Evolutionary conservation across 1,140 invertebrate genomes (phyloP).

Genomic region (Saccostrea echinata): DNA sequence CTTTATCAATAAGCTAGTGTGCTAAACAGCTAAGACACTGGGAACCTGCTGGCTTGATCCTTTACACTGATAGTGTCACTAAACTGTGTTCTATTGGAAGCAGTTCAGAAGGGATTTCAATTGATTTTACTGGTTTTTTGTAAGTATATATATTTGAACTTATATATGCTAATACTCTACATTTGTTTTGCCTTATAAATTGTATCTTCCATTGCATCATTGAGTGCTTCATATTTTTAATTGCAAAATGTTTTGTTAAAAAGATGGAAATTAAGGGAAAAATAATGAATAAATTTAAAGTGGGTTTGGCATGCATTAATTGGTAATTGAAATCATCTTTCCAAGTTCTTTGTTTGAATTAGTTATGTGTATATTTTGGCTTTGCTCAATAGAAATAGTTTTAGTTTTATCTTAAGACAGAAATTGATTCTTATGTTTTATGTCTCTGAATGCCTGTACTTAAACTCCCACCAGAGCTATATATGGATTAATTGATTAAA

Average conservation of each 20-base stretch:
- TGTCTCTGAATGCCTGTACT: not conserved
- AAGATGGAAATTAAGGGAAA: too few species aligned
- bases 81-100: not conserved
- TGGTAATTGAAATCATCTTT: too few species aligned
- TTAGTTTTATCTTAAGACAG: not conserved
- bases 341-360: not conserved
- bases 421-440: not conserved
- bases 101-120: not conserved
- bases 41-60: not conserved
- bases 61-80: not conserved
- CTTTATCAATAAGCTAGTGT: not conserved
- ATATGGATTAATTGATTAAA: slow-evolving; percentile 4
- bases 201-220: too few species aligned
- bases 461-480: not conserved
- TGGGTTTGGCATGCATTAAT: too few species aligned
- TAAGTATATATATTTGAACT: not conserved
- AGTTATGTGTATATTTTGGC: not conserved
- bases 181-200: too few species aligned
- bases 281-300: too few species aligned
- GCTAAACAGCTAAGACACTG: not conserved
- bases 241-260: too few species aligned
- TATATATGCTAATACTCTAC: too few species aligned
- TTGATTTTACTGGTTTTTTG: not conserved
- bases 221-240: too few species aligned
- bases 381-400: not conserved